phyloP scores from a whole-genome alignment of 2,113 vertebrate genomes.

The Podocnemis expansa region DNA sequence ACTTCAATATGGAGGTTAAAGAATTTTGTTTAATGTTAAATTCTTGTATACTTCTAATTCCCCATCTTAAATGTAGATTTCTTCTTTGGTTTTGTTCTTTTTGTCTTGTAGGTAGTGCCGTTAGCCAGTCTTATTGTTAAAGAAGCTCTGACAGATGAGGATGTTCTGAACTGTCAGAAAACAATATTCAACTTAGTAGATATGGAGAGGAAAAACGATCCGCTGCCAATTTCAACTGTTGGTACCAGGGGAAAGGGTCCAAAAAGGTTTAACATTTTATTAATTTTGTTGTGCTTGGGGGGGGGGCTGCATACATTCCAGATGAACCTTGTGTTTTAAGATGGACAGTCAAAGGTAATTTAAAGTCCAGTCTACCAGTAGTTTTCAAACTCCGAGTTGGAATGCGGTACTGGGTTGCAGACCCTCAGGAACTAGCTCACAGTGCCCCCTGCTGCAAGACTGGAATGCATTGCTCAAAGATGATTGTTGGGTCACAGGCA shows the following conservation, averaged over 20 bases:
- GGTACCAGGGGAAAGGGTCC: constrained; percentile 98
- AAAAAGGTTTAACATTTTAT: constrained; percentile 84
- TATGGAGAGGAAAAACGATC: constrained; percentile 99
- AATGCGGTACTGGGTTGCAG: too few species aligned
- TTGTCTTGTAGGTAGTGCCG: constrained; percentile 89
- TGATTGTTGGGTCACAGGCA: too few species aligned
- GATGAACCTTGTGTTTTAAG: background rate
- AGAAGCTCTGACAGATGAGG: constrained; percentile 93
- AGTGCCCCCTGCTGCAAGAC: too few species aligned
- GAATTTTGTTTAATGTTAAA: background rate
- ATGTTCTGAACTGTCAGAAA: constrained; percentile 97
- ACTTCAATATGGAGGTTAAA: background rate
- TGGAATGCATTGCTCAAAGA: too few species aligned
- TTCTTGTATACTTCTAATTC: background rate
- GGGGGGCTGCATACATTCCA: background rate
- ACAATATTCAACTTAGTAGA: constrained; percentile 97
- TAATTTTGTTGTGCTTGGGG: background rate
- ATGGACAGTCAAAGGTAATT: background rate
- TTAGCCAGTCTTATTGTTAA: constrained; percentile 97
- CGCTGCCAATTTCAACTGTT: constrained; percentile 97
- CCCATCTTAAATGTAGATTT: background rate
- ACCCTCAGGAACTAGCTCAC: too few species aligned
- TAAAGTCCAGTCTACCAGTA: too few species aligned
- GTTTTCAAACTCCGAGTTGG: too few species aligned
- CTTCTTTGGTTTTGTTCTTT: constrained; percentile 2